Evolutionary conservation across 2,888 invertebrate genomes (phyloP).

Genomic region (Cryptus viduatorius): DNA sequence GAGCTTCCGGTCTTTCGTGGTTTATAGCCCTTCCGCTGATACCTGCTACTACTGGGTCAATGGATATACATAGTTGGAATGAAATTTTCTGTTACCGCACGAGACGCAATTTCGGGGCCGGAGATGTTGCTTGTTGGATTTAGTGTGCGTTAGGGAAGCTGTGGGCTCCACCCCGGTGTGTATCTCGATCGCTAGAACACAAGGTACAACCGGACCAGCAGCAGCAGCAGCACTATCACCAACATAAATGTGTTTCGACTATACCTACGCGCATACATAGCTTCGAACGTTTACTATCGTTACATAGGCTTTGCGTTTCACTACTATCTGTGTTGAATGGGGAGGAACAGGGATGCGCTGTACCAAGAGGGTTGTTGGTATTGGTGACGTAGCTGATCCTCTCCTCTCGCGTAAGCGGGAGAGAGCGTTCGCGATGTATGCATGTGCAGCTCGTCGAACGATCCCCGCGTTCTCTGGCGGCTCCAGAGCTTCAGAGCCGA

Average conservation of each 20-base stretch:
- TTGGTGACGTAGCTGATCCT: slow-evolving; percentile 32
- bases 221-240: slow-evolving; percentile 7
- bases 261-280: neutral
- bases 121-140: slow-evolving; percentile 46
- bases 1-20: too few relatives aligned
- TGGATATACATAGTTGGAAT: slow-evolving; percentile 15
- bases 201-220: slow-evolving; percentile 4
- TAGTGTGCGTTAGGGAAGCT: slow-evolving; percentile 18
- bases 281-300: slow-evolving; percentile 37
- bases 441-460: slow-evolving; percentile 28
- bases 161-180: slow-evolving; percentile 25
- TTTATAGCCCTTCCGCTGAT: too few relatives aligned
- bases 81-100: slow-evolving; percentile 48
- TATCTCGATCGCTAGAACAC: slow-evolving; percentile 31
- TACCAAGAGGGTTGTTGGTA: slow-evolving; percentile 19
- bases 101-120: slow-evolving; percentile 47
- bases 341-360: slow-evolving; percentile 68
- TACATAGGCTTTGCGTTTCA: slow-evolving; percentile 68
- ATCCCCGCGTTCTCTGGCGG: slow-evolving; percentile 2
- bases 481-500: neutral
- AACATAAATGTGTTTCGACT: slow-evolving; percentile 28
- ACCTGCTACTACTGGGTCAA: neutral
- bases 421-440: neutral
- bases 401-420: too few relatives aligned
- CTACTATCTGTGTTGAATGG: slow-evolving; percentile 68